A percentile compares a stretch with the other conserved stretches of the same genome.
Evolutionary conservation across 2,113 vertebrate species (phyloP).

Genomic region (Camelus dromedarius): DNA sequence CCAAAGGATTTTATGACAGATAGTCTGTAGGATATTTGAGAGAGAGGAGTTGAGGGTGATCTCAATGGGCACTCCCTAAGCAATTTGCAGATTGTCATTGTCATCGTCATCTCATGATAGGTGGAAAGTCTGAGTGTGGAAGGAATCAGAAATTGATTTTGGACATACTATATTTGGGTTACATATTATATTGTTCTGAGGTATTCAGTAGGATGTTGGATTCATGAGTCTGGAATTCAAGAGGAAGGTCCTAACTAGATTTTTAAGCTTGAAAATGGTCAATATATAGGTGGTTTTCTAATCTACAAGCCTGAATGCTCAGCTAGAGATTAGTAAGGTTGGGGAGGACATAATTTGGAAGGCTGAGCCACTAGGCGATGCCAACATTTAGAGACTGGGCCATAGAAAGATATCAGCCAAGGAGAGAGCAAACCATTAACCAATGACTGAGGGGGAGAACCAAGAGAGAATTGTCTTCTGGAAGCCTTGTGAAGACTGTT

Average conservation of each 20-base stretch:
- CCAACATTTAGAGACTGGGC: background rate
- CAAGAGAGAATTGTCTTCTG: background rate
- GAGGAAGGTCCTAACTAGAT: background rate
- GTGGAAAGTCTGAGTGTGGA: background rate
- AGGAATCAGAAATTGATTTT: background rate
- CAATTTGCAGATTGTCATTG: background rate
- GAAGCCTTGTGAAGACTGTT: background rate
- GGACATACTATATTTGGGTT: background rate
- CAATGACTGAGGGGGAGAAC: background rate
- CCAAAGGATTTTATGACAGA: background rate
- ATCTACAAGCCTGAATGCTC: background rate
- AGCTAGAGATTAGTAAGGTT: background rate
- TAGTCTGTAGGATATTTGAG: background rate
- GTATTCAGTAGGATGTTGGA: background rate
- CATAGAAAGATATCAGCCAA: background rate
- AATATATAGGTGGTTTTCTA: background rate
- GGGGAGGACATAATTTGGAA: background rate
- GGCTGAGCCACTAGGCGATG: background rate
- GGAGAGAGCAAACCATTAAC: background rate
- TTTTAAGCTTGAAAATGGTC: background rate
- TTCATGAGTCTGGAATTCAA: background rate
- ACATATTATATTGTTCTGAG: background rate
- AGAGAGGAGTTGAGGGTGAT: background rate
- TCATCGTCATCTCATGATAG: background rate
- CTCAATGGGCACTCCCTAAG: background rate